Percentiles rank a stretch among this genome's conserved stretches.
These are phyloP conservation scores for Pseudomyrmex flavicornis DNA, from an alignment of 1,140 invertebrate genomes.

Conservation along the genomic window DNA sequence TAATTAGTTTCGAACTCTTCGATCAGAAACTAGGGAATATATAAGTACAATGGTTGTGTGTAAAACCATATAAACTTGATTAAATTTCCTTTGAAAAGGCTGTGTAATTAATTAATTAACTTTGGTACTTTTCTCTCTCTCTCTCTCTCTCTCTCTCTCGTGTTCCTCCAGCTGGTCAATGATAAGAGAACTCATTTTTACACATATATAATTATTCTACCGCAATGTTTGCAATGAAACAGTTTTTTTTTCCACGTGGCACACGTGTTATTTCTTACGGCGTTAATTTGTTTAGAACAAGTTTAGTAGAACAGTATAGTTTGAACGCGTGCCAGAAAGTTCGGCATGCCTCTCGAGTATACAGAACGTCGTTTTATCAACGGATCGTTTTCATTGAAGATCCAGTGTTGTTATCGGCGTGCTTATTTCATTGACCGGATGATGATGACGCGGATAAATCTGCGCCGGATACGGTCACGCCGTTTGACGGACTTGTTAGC, in stretches of 20 bases:
- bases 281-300: conserved; percentile 18
- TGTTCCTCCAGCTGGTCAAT: background rate
- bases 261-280: background rate
- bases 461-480: background rate
- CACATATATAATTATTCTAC: background rate
- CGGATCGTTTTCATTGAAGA: conserved; percentile 48
- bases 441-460: conserved; percentile 18
- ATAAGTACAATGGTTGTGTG: too few species aligned
- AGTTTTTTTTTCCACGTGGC: background rate
- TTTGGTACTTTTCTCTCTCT: too few species aligned
- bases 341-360: background rate
- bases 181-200: background rate
- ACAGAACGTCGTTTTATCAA: conserved; percentile 37
- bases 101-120: too few species aligned
- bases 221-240: conserved; percentile 6
- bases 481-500: background rate
- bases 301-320: background rate
- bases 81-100: too few species aligned
- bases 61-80: too few species aligned
- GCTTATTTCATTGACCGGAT: conserved; percentile 50
- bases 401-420: conserved; percentile 29
- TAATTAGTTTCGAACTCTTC: background rate
- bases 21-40: conserved; percentile 1
- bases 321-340: conserved; percentile 26
- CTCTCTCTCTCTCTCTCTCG: too few species aligned